These are phyloP conservation scores for Siniperca knerii DNA, from an alignment of 2,113 vertebrate species.

Conservation along the genomic window DNA sequence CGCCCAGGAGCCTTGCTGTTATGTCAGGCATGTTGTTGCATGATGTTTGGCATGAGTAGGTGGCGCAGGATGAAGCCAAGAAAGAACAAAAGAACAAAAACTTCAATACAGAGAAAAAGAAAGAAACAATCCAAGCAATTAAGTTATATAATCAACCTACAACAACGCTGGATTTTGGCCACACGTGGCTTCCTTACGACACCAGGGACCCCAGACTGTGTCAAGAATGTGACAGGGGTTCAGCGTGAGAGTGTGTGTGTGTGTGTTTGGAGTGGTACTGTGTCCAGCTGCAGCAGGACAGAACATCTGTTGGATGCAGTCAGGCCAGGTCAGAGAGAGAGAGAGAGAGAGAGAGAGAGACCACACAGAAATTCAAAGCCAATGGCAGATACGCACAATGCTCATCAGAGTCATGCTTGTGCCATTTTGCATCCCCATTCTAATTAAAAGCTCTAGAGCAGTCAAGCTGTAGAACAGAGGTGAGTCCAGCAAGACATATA, in stretches of 20 bases:
- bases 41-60: conserved; percentile 56
- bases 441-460: background rate
- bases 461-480: background rate
- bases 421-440: conserved; percentile 31
- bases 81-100: conserved; percentile 64
- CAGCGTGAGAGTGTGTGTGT: background rate
- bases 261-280: conserved; percentile 49
- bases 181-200: conserved; percentile 67
- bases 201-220: conserved; percentile 65
- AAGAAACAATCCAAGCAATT: conserved; percentile 67
- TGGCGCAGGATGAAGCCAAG: conserved; percentile 57
- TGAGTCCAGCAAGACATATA: background rate
- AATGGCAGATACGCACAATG: background rate
- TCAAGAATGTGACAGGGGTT: conserved; percentile 67
- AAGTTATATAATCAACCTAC: conserved; percentile 75
- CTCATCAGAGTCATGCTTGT: background rate
- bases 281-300: conserved; percentile 71
- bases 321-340: conserved; percentile 55
- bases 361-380: background rate
- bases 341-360: conserved; percentile 3
- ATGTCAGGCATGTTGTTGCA: conserved; percentile 43
- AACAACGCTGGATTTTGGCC: conserved; percentile 56
- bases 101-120: conserved; percentile 60
- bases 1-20: conserved; percentile 45
- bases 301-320: conserved; percentile 74